These are phyloP conservation scores for Philereme vetulata DNA, from an alignment of 2,888 invertebrate genomes.

Conservation along the genomic window DNA sequence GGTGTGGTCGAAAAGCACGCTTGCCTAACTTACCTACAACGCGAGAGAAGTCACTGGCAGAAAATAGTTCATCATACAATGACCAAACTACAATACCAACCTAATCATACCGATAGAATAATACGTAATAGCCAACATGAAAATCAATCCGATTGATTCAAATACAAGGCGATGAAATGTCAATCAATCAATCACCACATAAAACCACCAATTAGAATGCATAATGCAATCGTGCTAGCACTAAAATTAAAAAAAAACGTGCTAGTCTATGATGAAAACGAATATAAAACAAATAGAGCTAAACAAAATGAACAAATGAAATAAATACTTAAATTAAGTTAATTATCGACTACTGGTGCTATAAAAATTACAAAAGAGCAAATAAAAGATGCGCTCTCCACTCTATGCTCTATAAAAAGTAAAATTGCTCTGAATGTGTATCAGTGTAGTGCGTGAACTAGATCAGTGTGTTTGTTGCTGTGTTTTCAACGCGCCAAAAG, in stretches of 20 bases:
- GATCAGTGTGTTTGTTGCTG: constrained; percentile 51
- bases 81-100: too few species aligned
- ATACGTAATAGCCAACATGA: too few species aligned
- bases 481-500: constrained; percentile 51
- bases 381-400: constrained; percentile 55
- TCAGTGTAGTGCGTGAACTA: constrained; percentile 61
- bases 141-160: too few species aligned
- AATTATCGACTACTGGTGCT: constrained; percentile 27
- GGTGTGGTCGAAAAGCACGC: too few species aligned
- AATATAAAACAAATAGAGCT: constrained; percentile 4
- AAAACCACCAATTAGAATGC: constrained; percentile 7
- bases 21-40: too few species aligned
- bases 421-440: constrained; percentile 59
- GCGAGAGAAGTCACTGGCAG: too few species aligned
- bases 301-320: constrained; percentile 29
- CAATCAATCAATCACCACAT: constrained; percentile 3
- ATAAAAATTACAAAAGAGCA: constrained; percentile 48
- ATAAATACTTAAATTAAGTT: constrained; percentile 35
- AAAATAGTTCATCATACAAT: too few species aligned
- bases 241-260: constrained; percentile 8
- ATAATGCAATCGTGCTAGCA: constrained; percentile 13
- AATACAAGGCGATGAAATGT: constrained; percentile 1
- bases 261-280: constrained; percentile 16
- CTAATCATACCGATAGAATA: too few species aligned
- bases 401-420: constrained; percentile 62